A percentile compares a stretch with the other conserved stretches of the same genome.
Evolutionary conservation across 1,140 invertebrate species (phyloP).

Genomic region (Drosophila pandora): DNA sequence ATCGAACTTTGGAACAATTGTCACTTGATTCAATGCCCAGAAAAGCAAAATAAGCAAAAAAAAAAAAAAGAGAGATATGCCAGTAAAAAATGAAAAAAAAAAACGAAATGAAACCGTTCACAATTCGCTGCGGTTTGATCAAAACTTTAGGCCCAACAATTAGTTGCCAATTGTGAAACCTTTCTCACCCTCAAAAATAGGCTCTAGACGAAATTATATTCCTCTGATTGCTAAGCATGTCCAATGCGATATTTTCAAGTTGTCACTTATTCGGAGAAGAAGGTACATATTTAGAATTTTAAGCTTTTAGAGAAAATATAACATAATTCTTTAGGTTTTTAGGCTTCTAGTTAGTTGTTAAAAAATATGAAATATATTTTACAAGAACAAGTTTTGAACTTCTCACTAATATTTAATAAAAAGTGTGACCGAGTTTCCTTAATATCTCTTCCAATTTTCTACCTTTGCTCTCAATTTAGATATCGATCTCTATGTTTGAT

Average conservation of each 20-base stretch:
- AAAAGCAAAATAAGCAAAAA: no score
- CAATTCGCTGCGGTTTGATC: constrained; percentile 47
- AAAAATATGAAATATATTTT: no score
- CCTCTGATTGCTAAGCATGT: constrained; percentile 62
- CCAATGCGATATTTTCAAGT: constrained; percentile 52
- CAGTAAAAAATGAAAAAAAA: constrained; percentile 5
- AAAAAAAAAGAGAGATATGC: constrained; percentile 13
- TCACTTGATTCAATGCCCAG: constrained; percentile 67
- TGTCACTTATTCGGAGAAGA: not conserved
- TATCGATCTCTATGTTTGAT: constrained; percentile 25
- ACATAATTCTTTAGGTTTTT: not conserved
- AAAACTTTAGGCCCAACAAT: constrained; percentile 44
- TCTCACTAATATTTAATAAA: not conserved
- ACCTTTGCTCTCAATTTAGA: not conserved
- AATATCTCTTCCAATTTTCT: not conserved
- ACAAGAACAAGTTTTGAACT: no score
- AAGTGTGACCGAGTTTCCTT: not conserved
- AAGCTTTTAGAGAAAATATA: not conserved
- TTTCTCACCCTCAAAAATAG: constrained; percentile 2
- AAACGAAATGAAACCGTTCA: constrained; percentile 24
- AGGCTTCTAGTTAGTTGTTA: no score
- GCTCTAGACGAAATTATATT: constrained; percentile 7
- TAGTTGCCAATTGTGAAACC: constrained; percentile 49
- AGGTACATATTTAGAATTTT: not conserved
- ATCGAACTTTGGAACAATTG: constrained; percentile 54